phyloP scores from a whole-genome alignment of 2,888 invertebrate genomes.

The Eutolmus rufibarbis region DNA sequence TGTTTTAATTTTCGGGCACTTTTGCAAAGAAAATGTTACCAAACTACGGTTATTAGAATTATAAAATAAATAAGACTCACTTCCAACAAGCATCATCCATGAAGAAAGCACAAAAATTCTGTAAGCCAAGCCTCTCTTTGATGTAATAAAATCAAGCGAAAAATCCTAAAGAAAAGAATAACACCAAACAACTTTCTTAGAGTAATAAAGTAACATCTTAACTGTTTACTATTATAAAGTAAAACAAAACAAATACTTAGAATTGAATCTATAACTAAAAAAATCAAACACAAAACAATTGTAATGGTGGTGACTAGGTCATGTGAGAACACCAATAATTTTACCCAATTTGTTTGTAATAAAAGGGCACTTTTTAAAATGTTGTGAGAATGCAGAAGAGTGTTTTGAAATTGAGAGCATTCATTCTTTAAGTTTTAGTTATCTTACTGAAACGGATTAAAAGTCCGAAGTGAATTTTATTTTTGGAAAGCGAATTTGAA shows the following conservation, averaged over 20 bases:
- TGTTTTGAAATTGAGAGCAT: background rate
- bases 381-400: background rate
- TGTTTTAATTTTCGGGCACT: too few relatives aligned
- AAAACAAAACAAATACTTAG: background rate
- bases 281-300: background rate
- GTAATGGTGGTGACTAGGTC: background rate
- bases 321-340: background rate
- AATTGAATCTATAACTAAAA: background rate
- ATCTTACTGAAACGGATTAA: background rate
- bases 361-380: background rate
- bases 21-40: background rate
- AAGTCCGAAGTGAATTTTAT: too few relatives aligned
- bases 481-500: too few relatives aligned
- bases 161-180: background rate
- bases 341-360: background rate
- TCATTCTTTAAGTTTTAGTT: too few relatives aligned
- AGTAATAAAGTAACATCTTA: background rate
- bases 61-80: background rate
- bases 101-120: background rate
- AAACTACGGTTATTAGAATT: background rate
- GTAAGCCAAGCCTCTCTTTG: background rate
- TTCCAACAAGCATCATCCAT: background rate
- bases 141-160: background rate
- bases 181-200: background rate
- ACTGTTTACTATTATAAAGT: background rate